Evolutionary conservation across 2,888 invertebrate species (phyloP).

Genomic region (Augiades crinisus): DNA sequence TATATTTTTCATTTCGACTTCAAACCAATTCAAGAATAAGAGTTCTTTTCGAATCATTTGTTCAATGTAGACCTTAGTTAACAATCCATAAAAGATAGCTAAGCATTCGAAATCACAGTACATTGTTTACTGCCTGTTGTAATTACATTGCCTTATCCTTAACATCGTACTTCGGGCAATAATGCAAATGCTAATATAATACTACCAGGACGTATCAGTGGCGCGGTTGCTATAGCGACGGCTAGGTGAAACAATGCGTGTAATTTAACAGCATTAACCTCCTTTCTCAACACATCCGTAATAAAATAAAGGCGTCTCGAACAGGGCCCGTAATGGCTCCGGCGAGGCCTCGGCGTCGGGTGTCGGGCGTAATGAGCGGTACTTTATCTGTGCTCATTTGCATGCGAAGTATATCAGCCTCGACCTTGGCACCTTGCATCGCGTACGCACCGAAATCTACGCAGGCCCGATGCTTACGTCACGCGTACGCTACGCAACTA

Average conservation of each 20-base stretch:
- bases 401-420: conserved; percentile 67
- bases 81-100: background rate
- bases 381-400: conserved; percentile 76
- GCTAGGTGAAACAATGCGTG: conserved; percentile 69
- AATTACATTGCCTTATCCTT: background rate
- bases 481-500: conserved; percentile 30
- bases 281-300: conserved; percentile 69
- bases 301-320: conserved; percentile 68
- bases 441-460: conserved; percentile 51
- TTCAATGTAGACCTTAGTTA: background rate
- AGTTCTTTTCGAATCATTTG: no score
- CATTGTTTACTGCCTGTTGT: background rate
- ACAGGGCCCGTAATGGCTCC: conserved; percentile 61
- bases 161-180: background rate
- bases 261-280: conserved; percentile 72
- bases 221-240: conserved; percentile 51
- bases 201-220: conserved; percentile 3
- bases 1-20: conserved; percentile 2
- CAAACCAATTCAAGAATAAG: background rate
- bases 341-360: conserved; percentile 54
- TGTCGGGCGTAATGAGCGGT: conserved; percentile 69
- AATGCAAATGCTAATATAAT: conserved; percentile 7
- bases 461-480: conserved; percentile 49
- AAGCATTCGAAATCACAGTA: background rate
- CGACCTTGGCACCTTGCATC: conserved; percentile 74